Evolutionary conservation across 2,113 vertebrate species (phyloP).

Genomic region (Gnathonemus longibarbis): DNA sequence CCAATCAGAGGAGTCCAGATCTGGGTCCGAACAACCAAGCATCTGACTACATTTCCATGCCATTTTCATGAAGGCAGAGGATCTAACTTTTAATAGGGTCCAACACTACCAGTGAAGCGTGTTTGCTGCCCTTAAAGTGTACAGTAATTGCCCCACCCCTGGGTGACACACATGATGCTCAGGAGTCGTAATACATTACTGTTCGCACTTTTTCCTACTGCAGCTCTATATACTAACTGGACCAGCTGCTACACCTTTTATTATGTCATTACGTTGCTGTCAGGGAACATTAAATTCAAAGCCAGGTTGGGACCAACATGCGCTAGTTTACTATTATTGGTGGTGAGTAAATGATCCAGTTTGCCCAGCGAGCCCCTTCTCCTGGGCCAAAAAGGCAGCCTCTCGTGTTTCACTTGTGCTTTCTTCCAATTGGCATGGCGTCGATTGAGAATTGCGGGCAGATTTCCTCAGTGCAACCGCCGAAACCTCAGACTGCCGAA

Average conservation of each 20-base stretch:
- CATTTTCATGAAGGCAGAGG: background rate
- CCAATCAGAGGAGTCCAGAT: background rate
- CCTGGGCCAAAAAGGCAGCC: background rate
- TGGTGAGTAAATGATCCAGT: background rate
- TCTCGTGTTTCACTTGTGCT: background rate
- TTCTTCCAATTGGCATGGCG: background rate
- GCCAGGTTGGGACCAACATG: background rate
- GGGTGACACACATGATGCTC: background rate
- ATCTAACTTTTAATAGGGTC: background rate
- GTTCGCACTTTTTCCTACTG: background rate
- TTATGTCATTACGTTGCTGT: slow-evolving; percentile 1
- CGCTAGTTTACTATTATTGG: background rate
- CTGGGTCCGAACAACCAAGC: background rate
- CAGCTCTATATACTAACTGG: background rate
- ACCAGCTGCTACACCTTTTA: background rate
- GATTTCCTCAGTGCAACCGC: background rate
- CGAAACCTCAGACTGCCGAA: background rate
- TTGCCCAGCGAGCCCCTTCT: background rate
- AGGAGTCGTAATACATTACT: background rate
- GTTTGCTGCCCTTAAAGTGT: background rate
- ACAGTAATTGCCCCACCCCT: background rate
- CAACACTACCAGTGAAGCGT: background rate
- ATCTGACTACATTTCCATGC: background rate
- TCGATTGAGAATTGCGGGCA: background rate
- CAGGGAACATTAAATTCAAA: background rate